Conservation (phyloP, 2,888 invertebrate species). For the Bugulina stolonifera region DNA sequence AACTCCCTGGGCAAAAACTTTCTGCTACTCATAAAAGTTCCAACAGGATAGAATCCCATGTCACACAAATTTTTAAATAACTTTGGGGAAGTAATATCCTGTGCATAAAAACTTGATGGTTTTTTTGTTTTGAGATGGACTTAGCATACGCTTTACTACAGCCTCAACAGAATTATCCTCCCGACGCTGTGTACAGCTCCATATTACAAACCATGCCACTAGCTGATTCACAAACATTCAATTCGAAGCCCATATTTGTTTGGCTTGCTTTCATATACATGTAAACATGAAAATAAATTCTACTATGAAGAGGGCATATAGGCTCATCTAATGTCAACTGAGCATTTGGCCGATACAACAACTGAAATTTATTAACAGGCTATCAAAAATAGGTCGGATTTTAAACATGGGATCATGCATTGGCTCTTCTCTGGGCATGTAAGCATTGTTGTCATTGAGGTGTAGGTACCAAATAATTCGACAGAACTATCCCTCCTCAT, state of each 20-base stretch:
- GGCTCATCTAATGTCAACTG: not conserved
- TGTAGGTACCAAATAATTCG: not conserved
- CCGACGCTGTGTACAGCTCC: not conserved
- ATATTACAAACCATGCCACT: not conserved
- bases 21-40: not conserved
- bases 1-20: not conserved
- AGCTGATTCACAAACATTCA: not conserved
- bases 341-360: not conserved
- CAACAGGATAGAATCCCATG: not conserved
- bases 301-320: not conserved
- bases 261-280: not conserved
- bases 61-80: not conserved
- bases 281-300: not conserved
- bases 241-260: not conserved
- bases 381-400: not conserved
- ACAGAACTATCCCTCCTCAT: not conserved
- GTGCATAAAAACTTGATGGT: not conserved
- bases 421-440: not conserved
- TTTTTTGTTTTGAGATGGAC: not conserved
- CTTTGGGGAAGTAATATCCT: not conserved
- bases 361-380: not conserved
- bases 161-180: not conserved
- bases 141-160: not conserved
- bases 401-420: not conserved
- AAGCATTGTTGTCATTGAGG: not conserved